These are phyloP conservation scores for Rhopalosiphum nymphaeae DNA, from an alignment of 2,888 invertebrate species.

Conservation along the genomic window DNA sequence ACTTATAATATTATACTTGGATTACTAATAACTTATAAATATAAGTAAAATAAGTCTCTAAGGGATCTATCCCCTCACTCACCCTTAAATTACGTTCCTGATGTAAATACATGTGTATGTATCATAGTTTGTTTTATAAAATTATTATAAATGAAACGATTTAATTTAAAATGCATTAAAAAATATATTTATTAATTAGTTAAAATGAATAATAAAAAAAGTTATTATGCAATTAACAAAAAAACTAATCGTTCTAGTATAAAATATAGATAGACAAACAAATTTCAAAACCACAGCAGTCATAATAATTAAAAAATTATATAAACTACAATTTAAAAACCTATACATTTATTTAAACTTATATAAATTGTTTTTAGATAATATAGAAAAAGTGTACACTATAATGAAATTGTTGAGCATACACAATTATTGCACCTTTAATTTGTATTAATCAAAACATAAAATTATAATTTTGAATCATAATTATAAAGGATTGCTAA, in stretches of 20 bases:
- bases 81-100: too few species aligned
- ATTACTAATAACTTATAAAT: too few species aligned
- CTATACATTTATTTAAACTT: neutral
- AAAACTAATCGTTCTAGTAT: neutral
- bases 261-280: neutral
- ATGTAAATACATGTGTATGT: neutral
- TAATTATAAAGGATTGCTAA: neutral
- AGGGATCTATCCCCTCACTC: too few species aligned
- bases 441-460: neutral
- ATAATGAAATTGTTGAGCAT: neutral
- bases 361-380: neutral
- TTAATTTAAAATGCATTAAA: neutral
- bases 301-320: neutral
- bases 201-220: neutral
- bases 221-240: neutral
- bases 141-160: neutral
- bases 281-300: neutral
- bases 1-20: too few species aligned
- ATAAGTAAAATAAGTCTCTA: too few species aligned
- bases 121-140: neutral
- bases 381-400: neutral
- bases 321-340: neutral
- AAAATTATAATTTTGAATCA: neutral
- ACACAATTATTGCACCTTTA: neutral
- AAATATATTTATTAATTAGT: neutral